Conservation (phyloP, 2,797 vertebrate genomes). For the Malurus splendens region DNA sequence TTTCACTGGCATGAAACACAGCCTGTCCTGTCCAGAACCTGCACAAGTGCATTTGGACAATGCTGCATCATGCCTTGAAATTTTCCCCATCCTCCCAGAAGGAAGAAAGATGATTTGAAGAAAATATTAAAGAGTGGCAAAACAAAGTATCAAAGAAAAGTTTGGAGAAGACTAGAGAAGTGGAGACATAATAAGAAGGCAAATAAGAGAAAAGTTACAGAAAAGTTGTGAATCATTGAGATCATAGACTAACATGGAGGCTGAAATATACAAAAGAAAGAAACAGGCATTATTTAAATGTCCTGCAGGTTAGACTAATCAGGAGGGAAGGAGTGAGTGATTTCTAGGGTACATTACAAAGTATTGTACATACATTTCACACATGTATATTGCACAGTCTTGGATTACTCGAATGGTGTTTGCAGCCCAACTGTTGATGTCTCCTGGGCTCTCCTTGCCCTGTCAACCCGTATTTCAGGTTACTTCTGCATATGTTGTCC, state of each 20-base stretch:
- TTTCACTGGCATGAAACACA: background rate
- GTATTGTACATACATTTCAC: background rate
- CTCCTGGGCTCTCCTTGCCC: background rate
- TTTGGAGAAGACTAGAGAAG: background rate
- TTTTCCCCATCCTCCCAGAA: background rate
- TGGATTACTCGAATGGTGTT: background rate
- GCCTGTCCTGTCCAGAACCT: background rate
- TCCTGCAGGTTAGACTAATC: background rate
- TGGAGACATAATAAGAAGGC: background rate
- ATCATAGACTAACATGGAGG: background rate
- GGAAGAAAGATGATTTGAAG: background rate
- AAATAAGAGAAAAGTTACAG: background rate
- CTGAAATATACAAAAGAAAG: background rate
- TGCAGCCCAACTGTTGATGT: background rate
- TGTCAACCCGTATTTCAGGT: background rate
- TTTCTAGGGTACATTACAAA: background rate
- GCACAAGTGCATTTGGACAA: background rate
- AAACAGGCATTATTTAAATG: background rate
- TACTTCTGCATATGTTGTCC: background rate
- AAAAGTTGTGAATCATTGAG: background rate
- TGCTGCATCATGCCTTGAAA: rapidly evolving
- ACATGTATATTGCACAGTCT: background rate
- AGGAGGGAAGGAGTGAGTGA: background rate
- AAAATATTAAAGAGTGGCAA: background rate
- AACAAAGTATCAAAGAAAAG: background rate